Percentiles rank a stretch among this genome's conserved stretches.
These are phyloP conservation scores for Gymnopithys bicolor DNA, from an alignment of 2,797 vertebrate genomes.

Conservation along the genomic window DNA sequence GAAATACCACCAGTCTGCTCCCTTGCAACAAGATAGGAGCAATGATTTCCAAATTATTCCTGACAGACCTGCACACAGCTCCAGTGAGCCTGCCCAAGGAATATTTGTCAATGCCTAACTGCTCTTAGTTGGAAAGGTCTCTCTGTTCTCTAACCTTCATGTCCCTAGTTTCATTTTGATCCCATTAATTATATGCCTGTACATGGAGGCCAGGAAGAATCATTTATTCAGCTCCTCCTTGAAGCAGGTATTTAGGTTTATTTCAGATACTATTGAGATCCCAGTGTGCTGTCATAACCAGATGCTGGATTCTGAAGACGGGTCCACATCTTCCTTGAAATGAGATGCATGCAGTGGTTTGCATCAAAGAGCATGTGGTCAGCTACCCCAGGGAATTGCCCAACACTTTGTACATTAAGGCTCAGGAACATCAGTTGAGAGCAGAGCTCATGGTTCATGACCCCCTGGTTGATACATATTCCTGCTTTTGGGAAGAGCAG, in stretches of 20 bases:
- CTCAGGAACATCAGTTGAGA: not conserved
- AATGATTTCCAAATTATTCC: not conserved
- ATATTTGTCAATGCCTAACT: not conserved
- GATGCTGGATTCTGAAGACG: not conserved
- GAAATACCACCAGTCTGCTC: not conserved
- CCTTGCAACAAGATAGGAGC: not conserved
- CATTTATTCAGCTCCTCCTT: not conserved
- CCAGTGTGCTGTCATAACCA: not conserved
- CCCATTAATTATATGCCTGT: not conserved
- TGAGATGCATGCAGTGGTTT: not conserved
- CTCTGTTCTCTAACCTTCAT: not conserved
- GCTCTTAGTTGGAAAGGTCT: not conserved
- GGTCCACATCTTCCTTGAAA: not conserved
- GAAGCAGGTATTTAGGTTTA: not conserved
- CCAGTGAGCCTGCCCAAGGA: not conserved
- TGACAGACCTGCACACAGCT: not conserved
- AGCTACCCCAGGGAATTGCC: not conserved
- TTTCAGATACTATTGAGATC: not conserved
- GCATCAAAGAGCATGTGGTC: rapidly evolving
- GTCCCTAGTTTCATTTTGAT: not conserved
- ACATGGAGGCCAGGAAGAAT: not conserved
- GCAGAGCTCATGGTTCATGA: not conserved
- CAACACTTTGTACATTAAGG: not conserved
- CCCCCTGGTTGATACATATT: not conserved
- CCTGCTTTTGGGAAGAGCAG: not conserved